phyloP scores from a whole-genome alignment of 1,140 invertebrate species.

The Drosophila elegans region DNA sequence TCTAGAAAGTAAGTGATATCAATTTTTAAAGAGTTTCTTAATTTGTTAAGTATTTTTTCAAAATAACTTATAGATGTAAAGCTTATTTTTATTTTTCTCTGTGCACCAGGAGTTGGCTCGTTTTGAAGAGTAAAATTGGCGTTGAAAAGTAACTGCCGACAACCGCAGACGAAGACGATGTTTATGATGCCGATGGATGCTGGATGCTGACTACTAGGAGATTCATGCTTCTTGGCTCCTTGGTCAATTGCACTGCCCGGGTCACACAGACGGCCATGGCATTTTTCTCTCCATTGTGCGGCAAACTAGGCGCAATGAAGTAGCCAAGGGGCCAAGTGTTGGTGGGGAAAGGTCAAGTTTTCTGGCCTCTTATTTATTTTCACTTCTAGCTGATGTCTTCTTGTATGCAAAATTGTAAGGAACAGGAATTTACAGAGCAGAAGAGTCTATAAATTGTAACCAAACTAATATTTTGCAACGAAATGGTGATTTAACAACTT shows the following conservation, averaged over 20 bases:
- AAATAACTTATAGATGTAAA: too few species aligned
- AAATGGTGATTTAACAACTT: neutral
- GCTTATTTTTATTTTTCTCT: too few species aligned
- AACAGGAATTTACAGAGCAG: neutral
- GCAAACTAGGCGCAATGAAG: conserved; percentile 76
- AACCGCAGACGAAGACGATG: conserved; percentile 36
- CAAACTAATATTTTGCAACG: neutral
- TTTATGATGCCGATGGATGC: conserved; percentile 8
- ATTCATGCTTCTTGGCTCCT: conserved; percentile 38
- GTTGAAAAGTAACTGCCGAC: conserved; percentile 79
- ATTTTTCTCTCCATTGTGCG: conserved; percentile 62
- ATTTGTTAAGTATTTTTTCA: too few species aligned
- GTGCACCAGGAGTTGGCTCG: conserved; percentile 32
- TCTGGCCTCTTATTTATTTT: conserved; percentile 42
- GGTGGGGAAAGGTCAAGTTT: conserved; percentile 59
- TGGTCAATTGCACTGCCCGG: conserved; percentile 73
- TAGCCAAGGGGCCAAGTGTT: conserved; percentile 55
- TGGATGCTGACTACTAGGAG: conserved; percentile 19
- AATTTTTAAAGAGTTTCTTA: too few species aligned
- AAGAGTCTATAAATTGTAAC: neutral
- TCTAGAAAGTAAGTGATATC: too few species aligned
- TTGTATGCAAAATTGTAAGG: conserved; percentile 14
- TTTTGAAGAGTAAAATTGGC: conserved; percentile 78
- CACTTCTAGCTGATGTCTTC: conserved; percentile 21
- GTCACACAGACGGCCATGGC: conserved; percentile 41